phyloP scores from a whole-genome alignment of 2,888 invertebrate species.

The Suillia variegata region DNA sequence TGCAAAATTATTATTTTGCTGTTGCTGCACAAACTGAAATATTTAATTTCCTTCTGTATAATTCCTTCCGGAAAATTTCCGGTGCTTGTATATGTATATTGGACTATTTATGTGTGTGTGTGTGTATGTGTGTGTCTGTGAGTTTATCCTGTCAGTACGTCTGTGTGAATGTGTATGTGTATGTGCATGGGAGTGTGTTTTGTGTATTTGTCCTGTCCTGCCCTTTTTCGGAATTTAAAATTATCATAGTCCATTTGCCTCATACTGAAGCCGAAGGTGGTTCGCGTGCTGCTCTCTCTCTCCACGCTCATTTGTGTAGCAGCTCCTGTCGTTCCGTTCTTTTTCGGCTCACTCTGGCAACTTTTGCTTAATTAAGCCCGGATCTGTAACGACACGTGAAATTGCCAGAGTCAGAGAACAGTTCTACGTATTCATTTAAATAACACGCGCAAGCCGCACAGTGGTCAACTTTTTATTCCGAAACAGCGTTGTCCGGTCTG shows the following conservation, averaged over 20 bases:
- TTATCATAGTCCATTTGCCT: background rate
- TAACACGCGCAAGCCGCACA: too few species aligned
- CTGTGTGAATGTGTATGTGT: conserved; percentile 2
- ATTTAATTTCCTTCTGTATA: conserved; percentile 49
- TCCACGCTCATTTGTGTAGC: too few species aligned
- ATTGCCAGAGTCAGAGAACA: background rate
- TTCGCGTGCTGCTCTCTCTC: too few species aligned
- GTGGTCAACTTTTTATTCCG: too few species aligned
- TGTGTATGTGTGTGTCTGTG: conserved; percentile 1
- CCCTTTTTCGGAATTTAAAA: conserved; percentile 2
- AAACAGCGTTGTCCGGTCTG: too few species aligned
- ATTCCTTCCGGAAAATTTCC: conserved; percentile 50
- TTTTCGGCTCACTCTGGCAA: background rate
- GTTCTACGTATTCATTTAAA: too few species aligned
- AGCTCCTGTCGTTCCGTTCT: background rate
- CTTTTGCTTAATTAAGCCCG: background rate
- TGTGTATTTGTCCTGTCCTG: background rate
- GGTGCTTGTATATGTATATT: too few species aligned
- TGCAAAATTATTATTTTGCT: background rate
- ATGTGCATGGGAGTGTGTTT: background rate
- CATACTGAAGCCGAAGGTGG: too few species aligned
- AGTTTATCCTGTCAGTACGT: background rate
- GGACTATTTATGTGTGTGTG: too few species aligned
- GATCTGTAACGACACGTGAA: background rate
- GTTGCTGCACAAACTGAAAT: conserved; percentile 36